A percentile compares a stretch with the other conserved stretches of the same genome.
Conservation (phyloP, 2,113 vertebrate species). For the Lamprologus speciosus region DNA sequence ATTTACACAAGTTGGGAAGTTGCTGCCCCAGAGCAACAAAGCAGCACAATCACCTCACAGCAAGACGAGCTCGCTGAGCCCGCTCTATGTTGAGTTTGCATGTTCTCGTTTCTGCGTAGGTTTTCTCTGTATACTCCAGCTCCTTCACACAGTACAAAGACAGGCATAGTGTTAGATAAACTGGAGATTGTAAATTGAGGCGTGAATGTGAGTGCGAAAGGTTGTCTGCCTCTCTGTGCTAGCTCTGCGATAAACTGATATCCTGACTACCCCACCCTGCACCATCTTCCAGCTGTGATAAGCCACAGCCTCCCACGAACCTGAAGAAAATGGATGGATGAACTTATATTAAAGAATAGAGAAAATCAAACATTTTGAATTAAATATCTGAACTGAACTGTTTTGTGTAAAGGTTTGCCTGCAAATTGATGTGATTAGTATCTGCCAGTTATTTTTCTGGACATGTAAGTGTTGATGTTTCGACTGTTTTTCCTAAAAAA, state of each 20-base stretch:
- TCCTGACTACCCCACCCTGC: background rate
- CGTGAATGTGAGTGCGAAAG: background rate
- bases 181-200: background rate
- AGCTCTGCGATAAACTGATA: background rate
- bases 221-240: rapidly evolving
- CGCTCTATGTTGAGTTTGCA: rapidly evolving
- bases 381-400: background rate
- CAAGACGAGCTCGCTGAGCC: rapidly evolving
- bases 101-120: background rate
- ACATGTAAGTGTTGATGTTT: background rate
- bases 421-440: background rate
- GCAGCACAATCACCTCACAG: background rate
- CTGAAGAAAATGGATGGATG: background rate
- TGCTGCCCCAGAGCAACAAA: background rate
- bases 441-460: background rate
- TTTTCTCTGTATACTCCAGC: background rate
- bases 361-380: background rate
- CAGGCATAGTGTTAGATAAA: background rate
- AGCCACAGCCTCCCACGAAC: background rate
- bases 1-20: background rate
- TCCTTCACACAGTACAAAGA: background rate
- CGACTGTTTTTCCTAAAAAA: background rate
- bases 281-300: background rate
- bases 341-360: background rate
- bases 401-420: background rate